Percentiles rank a stretch among this genome's conserved stretches.
phyloP scores from a whole-genome alignment of 2,797 vertebrate genomes.

The Pempheris klunzingeri region DNA sequence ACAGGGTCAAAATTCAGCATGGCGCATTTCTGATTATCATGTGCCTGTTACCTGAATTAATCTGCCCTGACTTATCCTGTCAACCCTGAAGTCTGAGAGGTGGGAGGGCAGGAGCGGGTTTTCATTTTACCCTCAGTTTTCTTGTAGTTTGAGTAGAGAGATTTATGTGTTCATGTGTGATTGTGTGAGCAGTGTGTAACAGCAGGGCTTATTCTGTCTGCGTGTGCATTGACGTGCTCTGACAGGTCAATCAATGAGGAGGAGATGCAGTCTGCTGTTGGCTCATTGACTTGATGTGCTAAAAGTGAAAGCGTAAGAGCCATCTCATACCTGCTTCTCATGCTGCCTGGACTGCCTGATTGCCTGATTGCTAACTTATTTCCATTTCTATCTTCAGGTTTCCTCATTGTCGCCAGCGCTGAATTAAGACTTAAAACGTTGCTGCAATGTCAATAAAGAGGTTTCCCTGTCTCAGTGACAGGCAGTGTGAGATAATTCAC shows the following conservation, averaged over 20 bases:
- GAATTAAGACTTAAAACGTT: constrained; percentile 15
- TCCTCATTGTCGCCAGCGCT: not conserved
- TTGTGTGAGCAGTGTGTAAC: constrained; percentile 46
- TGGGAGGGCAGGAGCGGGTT: constrained; percentile 24
- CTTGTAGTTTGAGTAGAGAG: constrained; percentile 25
- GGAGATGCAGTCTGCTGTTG: constrained; percentile 59
- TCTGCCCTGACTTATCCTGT: constrained; percentile 59
- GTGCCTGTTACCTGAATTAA: constrained; percentile 57
- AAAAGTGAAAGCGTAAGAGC: constrained; percentile 67
- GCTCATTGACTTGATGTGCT: constrained; percentile 69
- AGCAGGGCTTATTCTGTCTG: constrained; percentile 52
- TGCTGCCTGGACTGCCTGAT: constrained; percentile 23
- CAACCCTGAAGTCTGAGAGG: constrained; percentile 33
- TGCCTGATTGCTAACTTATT: constrained; percentile 36
- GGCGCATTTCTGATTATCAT: constrained; percentile 38
- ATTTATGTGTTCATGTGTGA: constrained; percentile 38
- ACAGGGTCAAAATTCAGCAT: constrained; percentile 45
- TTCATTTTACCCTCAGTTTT: constrained; percentile 34
- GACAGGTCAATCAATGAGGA: constrained; percentile 80
- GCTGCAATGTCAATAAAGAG: constrained; percentile 7
- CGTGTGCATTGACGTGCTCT: constrained; percentile 62
- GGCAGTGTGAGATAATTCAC: not conserved
- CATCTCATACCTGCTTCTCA: constrained; percentile 49
- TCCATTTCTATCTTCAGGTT: constrained; percentile 8
- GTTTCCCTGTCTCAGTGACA: not conserved